phyloP scores from a whole-genome alignment of 2,797 vertebrate species.

The Chloroceryle amazona region DNA sequence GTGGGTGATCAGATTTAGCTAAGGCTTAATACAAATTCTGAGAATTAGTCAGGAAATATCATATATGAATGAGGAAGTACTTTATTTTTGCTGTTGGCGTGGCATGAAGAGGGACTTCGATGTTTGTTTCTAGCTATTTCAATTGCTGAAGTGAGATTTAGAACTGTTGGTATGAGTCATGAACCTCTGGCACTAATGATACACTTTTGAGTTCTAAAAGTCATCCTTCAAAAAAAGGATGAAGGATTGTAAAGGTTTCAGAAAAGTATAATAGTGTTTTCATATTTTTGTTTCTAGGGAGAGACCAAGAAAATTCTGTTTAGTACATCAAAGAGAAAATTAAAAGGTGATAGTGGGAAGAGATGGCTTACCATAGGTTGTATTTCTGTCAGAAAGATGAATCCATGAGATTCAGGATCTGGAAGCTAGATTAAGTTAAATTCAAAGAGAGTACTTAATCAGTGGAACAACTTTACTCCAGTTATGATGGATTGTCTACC shows the following conservation, averaged over 20 bases:
- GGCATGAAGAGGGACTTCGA: background rate
- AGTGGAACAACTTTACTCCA: background rate
- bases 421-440: background rate
- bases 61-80: background rate
- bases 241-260: background rate
- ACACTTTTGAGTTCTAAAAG: background rate
- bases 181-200: background rate
- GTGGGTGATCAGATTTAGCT: background rate
- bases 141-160: background rate
- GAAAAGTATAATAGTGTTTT: background rate
- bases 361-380: slow-evolving; percentile 4
- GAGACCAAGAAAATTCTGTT: background rate
- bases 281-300: background rate
- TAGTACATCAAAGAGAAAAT: slow-evolving; percentile 5
- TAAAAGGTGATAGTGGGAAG: background rate
- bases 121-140: background rate
- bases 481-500: background rate
- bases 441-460: slow-evolving; percentile 12
- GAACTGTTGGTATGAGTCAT: background rate
- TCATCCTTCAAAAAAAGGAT: background rate
- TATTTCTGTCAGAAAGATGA: slow-evolving; percentile 29
- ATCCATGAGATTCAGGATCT: background rate
- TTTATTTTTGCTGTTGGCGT: background rate
- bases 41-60: background rate
- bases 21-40: background rate